These are phyloP conservation scores for Hyphantria cunea DNA, from an alignment of 1,140 invertebrate genomes.

Conservation along the genomic window DNA sequence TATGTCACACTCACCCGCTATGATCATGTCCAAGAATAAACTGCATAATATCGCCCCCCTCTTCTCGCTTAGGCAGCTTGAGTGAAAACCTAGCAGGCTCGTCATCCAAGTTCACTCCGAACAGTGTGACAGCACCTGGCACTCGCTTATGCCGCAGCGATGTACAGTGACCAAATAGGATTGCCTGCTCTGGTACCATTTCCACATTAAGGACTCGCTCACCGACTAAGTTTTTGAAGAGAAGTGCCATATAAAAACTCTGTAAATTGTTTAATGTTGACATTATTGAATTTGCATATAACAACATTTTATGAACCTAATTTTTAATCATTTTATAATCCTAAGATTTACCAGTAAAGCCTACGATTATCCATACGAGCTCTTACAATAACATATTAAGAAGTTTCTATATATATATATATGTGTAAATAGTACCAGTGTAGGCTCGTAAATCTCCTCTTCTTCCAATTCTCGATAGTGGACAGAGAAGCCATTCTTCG, in stretches of 20 bases:
- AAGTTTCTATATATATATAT: too few relatives aligned
- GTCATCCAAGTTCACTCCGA: slow-evolving; percentile 62
- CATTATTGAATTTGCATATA: too few relatives aligned
- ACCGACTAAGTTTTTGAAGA: slow-evolving; percentile 73
- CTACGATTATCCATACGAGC: too few relatives aligned
- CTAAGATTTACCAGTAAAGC: too few relatives aligned
- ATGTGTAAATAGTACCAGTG: slow-evolving; percentile 59
- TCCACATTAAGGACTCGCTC: slow-evolving; percentile 61
- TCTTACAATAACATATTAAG: too few relatives aligned
- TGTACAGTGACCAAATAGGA: slow-evolving; percentile 69
- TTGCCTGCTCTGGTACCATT: slow-evolving; percentile 50
- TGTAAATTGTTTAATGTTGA: slow-evolving; percentile 42
- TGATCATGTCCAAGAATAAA: slow-evolving; percentile 63
- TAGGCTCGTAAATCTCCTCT: slow-evolving; percentile 62
- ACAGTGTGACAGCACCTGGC: slow-evolving; percentile 61
- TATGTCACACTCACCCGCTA: slow-evolving; percentile 47
- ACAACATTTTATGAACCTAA: too few relatives aligned
- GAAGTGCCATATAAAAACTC: slow-evolving; percentile 76
- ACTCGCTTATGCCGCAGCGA: slow-evolving; percentile 58
- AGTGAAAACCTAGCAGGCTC: slow-evolving; percentile 65
- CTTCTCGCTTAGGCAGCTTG: slow-evolving; percentile 55
- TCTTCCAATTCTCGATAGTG: slow-evolving; percentile 63
- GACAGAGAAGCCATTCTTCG: slow-evolving; percentile 64
- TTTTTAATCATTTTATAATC: too few relatives aligned
- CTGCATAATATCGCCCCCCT: slow-evolving; percentile 72